A percentile compares a stretch with the other conserved stretches of the same genome.
phyloP scores from a whole-genome alignment of 2,888 invertebrate genomes.

The Cantharis flavilabris region DNA sequence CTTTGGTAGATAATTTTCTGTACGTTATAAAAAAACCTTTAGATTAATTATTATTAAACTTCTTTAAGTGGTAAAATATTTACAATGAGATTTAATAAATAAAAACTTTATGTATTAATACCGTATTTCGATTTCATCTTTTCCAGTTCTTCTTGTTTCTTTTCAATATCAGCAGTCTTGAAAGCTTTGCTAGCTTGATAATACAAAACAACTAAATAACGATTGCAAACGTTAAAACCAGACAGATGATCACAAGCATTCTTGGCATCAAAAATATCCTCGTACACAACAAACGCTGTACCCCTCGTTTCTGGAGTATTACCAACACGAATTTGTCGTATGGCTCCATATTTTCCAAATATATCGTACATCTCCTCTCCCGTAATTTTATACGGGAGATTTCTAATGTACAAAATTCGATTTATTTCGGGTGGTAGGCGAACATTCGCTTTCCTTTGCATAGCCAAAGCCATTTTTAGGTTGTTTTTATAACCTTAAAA shows the following conservation, averaged over 20 bases:
- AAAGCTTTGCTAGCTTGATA: conserved; percentile 97
- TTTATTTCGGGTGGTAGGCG: conserved; percentile 98
- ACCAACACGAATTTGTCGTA: conserved; percentile 96
- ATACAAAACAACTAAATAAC: conserved; percentile 98
- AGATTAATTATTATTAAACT: neutral
- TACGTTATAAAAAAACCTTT: neutral
- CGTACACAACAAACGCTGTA: conserved; percentile 99
- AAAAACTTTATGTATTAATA: conserved; percentile 52
- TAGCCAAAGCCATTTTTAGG: conserved; percentile 67
- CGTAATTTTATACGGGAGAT: conserved; percentile 98
- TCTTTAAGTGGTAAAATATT: neutral
- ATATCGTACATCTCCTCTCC: conserved; percentile 99
- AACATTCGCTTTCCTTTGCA: conserved; percentile 78
- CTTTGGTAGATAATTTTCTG: neutral
- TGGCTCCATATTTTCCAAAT: conserved; percentile 99
- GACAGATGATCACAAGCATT: conserved; percentile 99
- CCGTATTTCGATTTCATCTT: conserved; percentile 95
- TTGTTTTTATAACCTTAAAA: neutral
- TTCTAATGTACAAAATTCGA: conserved; percentile 92
- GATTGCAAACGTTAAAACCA: conserved; percentile 98
- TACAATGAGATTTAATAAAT: neutral
- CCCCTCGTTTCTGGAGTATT: conserved; percentile 98
- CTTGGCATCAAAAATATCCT: conserved; percentile 99
- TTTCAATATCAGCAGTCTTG: conserved; percentile 92
- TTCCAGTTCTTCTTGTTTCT: conserved; percentile 94